phyloP scores from a whole-genome alignment of 2,797 vertebrate genomes.

The Ciconia nigra region DNA sequence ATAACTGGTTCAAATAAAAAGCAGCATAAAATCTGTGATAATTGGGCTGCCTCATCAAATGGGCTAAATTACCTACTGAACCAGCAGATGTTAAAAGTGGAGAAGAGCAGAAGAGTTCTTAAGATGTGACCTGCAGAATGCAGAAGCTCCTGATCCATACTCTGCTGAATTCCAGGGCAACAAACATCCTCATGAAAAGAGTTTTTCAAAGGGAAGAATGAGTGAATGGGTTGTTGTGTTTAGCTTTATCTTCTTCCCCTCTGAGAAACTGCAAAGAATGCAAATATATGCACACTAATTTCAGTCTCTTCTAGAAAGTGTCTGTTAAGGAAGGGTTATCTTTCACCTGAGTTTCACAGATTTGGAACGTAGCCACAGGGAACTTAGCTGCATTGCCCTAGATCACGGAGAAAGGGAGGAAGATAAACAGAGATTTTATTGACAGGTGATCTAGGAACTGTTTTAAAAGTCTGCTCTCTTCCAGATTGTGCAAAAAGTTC shows the following conservation, averaged over 20 bases:
- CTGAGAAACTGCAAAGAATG: neutral
- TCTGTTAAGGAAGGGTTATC: neutral
- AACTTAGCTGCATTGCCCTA: neutral
- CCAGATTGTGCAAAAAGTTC: neutral
- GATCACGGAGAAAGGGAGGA: neutral
- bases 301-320: neutral
- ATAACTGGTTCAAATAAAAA: neutral
- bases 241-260: neutral
- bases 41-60: neutral
- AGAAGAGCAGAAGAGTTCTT: neutral
- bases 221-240: neutral
- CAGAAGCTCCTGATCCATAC: neutral
- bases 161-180: neutral
- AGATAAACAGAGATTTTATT: neutral
- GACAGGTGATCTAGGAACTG: neutral
- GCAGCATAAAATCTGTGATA: neutral
- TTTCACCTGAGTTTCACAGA: neutral
- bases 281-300: neutral
- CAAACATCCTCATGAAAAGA: neutral
- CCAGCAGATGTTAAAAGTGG: neutral
- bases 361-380: neutral
- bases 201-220: neutral
- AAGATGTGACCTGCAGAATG: neutral
- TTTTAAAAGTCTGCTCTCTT: neutral
- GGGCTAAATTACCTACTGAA: neutral